phyloP scores from a whole-genome alignment of 2,797 vertebrate species.

The Cheirogaleus major region DNA sequence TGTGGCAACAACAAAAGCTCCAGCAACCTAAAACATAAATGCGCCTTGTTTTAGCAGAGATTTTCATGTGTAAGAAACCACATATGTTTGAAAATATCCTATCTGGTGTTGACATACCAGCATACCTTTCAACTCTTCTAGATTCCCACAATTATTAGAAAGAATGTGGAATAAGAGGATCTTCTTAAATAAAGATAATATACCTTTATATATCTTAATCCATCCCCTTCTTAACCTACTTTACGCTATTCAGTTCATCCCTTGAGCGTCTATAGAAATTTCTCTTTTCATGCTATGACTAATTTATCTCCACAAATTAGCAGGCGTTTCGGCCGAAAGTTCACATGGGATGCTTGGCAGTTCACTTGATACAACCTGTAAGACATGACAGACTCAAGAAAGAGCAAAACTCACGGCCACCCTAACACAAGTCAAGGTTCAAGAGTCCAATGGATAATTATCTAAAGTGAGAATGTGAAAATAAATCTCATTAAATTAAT shows the following conservation, averaged over 20 bases:
- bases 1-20: rapidly evolving
- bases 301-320: constrained; percentile 78
- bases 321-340: constrained; percentile 56
- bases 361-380: neutral
- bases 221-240: constrained; percentile 43
- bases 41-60: constrained; percentile 39
- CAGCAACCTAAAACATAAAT: neutral
- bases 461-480: constrained; percentile 31
- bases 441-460: neutral
- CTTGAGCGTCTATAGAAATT: constrained; percentile 22
- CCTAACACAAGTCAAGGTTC: constrained; percentile 20
- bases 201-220: neutral
- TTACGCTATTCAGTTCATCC: constrained; percentile 72
- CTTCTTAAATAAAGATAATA: neutral
- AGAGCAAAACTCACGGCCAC: constrained; percentile 39
- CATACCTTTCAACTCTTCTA: neutral
- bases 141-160: constrained; percentile 46
- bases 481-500: constrained; percentile 3
- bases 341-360: neutral
- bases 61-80: neutral
- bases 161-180: constrained; percentile 22
- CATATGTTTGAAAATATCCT: constrained; percentile 39
- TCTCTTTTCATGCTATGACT: constrained; percentile 69
- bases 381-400: constrained; percentile 8
- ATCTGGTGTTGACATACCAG: neutral